These are phyloP conservation scores for Anableps anableps DNA, from an alignment of 2,797 vertebrate genomes.

Conservation along the genomic window DNA sequence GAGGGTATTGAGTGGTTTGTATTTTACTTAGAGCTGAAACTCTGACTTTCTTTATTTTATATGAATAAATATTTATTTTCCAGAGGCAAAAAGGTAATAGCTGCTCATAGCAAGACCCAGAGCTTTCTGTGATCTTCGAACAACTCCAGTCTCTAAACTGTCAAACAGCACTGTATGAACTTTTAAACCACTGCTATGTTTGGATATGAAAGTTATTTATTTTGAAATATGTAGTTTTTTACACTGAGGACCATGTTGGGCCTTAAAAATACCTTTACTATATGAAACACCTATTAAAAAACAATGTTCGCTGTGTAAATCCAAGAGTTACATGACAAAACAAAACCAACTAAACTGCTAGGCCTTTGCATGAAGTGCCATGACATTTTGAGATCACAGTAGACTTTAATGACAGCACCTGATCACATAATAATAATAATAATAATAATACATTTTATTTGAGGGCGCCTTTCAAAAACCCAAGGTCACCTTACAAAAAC, in stretches of 20 bases:
- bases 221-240: background rate
- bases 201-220: background rate
- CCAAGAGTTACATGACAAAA: background rate
- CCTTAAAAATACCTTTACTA: background rate
- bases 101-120: background rate
- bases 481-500: no score
- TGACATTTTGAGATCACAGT: background rate
- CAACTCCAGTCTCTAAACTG: background rate
- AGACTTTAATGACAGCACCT: background rate
- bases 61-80: background rate
- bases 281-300: background rate
- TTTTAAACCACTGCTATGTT: background rate
- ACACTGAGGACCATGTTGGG: background rate
- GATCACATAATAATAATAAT: no score
- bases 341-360: background rate
- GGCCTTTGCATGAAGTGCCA: background rate
- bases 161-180: background rate
- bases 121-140: background rate
- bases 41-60: background rate
- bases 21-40: background rate
- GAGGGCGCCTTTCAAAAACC: no score
- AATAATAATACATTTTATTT: no score
- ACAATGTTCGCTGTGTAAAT: background rate
- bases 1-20: background rate
- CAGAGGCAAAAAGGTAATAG: background rate